phyloP scores from a whole-genome alignment of 2,797 vertebrate genomes.

The Sebastes minor region DNA sequence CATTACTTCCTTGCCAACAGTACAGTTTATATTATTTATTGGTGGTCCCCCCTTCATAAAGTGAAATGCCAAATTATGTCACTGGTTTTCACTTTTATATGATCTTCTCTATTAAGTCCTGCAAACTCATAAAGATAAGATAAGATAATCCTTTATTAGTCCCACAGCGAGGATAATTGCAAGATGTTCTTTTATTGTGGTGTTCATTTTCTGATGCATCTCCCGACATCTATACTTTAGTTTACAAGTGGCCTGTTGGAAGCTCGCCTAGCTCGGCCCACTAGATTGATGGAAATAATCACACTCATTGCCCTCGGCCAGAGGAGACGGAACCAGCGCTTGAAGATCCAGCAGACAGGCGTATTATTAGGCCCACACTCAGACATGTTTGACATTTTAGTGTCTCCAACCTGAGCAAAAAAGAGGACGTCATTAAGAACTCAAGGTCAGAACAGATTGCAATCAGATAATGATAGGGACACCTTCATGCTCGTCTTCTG shows the following conservation, averaged over 20 bases:
- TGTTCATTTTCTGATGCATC: background rate
- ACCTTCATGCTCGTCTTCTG: background rate
- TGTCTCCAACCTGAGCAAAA: constrained; percentile 21
- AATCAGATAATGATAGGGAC: constrained; percentile 53
- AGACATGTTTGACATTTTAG: constrained; percentile 50
- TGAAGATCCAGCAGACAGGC: constrained; percentile 33
- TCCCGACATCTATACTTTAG: background rate
- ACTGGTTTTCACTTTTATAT: background rate
- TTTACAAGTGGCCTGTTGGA: background rate
- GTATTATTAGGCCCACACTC: constrained; percentile 28
- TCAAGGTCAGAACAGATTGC: constrained; percentile 51
- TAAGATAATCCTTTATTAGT: background rate
- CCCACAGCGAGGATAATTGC: background rate
- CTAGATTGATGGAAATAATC: constrained; percentile 17
- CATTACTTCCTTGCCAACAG: background rate
- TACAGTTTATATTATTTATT: background rate
- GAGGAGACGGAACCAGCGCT: constrained; percentile 11
- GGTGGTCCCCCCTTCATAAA: background rate
- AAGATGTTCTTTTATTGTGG: background rate
- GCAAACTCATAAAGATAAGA: background rate
- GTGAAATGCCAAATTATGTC: background rate
- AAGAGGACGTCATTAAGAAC: constrained; percentile 36
- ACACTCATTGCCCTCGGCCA: constrained; percentile 1
- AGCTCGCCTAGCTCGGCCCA: background rate
- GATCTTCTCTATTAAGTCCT: background rate